Evolutionary conservation across 2,888 invertebrate genomes (phyloP).

Genomic region (Syrista parreyssii): DNA sequence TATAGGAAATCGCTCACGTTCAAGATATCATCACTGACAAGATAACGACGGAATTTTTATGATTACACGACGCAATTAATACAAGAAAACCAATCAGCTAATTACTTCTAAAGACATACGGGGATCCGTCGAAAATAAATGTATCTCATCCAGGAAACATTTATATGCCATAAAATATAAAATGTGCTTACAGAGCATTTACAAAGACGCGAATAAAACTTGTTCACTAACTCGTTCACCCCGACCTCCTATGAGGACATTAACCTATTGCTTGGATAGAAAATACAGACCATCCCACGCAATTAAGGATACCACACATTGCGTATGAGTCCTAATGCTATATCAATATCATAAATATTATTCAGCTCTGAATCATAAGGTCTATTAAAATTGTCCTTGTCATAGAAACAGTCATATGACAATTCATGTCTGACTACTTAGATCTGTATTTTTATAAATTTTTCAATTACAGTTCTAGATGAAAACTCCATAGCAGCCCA

Average conservation of each 20-base stretch:
- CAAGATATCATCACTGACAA: background rate
- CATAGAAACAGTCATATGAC: background rate
- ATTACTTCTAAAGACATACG: background rate
- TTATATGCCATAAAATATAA: background rate
- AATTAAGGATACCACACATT: background rate
- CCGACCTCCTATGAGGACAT: background rate
- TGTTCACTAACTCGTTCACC: background rate
- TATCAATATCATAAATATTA: background rate
- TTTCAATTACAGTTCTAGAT: slow-evolving; percentile 44
- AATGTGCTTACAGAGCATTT: background rate
- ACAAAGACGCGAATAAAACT: background rate
- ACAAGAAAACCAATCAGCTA: background rate
- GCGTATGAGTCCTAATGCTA: background rate
- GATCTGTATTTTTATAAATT: slow-evolving; percentile 21
- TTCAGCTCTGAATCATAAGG: background rate
- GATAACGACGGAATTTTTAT: background rate
- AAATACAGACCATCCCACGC: background rate
- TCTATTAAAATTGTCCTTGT: background rate
- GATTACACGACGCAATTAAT: background rate
- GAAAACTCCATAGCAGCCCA: slow-evolving; percentile 61
- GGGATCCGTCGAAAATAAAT: no score
- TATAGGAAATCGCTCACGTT: background rate
- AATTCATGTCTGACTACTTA: background rate
- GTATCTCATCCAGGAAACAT: no score
- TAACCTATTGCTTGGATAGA: background rate